Base-by-base conservation (phyloP, 2,797 vertebrate genomes). In the Brotogeris chrysoptera region DNA sequence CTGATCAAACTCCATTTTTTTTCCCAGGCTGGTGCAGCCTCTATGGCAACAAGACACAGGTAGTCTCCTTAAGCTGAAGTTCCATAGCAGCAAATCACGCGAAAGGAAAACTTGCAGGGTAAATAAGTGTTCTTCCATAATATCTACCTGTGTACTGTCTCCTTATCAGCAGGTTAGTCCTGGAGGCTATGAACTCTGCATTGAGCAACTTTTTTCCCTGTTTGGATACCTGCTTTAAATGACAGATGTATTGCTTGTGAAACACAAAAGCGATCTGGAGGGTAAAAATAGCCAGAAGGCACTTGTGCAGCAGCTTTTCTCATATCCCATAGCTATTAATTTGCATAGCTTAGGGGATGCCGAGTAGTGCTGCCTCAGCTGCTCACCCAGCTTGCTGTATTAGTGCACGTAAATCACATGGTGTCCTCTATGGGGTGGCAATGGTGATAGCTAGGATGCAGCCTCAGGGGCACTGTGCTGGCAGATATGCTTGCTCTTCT, bases 201-300 rank as follows among this genome's bases (percentile, higher is more conserved):
- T 4, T 11, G 13, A 60, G 10, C 18, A 52, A 19, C 66, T 30
- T 76, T 50, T 64, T 57, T 16, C 21, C 24, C 12, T 7, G 0
- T 44, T 32, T 32, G 38, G 44, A 11, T 25, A n/a, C 27, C 8
- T 38, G 32, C 34, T 76, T 53, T 39, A 16, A 59, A 53, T 3
- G 4, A 23, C 7, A 53, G 39, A 28, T 11, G 10, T 0, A 0
- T 16, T 73, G 61, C 20, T 74, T 2, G 0, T 36, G 57, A 72
- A 76, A 68, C n/a, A 55, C 36, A 36, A 4, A 64, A 64, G 7
- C 16, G 28, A 9, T 69, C 71, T 76, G 41, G 28, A 27, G 41
- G 25, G 19, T 43, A 16, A 28, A 69, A 93, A 47, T 0, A 91
- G 19, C 21, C 68, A 85, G 41, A 65, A 79, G 28, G 4, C 3